Base-by-base conservation (phyloP, 2,888 invertebrate genomes). In the Matsumyia berberina region DNA sequence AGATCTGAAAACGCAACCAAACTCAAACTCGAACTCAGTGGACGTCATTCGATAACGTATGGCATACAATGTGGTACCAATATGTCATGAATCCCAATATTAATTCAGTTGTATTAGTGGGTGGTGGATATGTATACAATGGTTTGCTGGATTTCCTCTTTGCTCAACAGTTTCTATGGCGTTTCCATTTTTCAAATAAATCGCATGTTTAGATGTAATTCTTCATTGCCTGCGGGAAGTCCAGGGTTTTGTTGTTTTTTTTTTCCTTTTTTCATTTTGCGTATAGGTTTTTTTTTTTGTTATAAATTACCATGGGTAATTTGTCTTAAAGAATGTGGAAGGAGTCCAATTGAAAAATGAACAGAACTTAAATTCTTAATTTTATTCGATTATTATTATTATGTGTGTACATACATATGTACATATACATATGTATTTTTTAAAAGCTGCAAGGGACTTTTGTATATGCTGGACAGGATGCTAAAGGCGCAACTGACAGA, bases 191-290 rank as follows among this genome's bases (percentile, higher is more conserved):
- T 78, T 78, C 70, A 78, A 78, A 78, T 70, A 78, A 78, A 78
- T 89, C 88, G 91, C 91, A 90, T 91, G 91, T 89, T 89, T 88
- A 89, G 88, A 87, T 89, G 90, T 89, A 89, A 91, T 91, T 90
- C 91, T 90, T 91, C 90, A 90, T 89, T 89, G 89, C 88, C 91
- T 88, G 89, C 91, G 90, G 91, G 91, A 89, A 89, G 90, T 89
- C 90, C 89, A 89, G 89, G 88, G 88, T 88, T 88, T 89, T 89
- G 87, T 89, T 87, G 24, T 24, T 24, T 1, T 24, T 24, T 24
- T 24, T 24, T 24, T 24, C 24, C 4, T 24, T 24, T 24, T 58
- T 67, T 31, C 37, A 60, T 81, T 76, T 69, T 70, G 76, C 69
- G 77, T 57, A 51, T 58, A 66, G 55, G 53, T 81, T 67, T 80